Percentiles rank a stretch among this genome's conserved stretches.
Conservation (phyloP, 2,888 invertebrate genomes). For the Eupithecia exiguata region DNA sequence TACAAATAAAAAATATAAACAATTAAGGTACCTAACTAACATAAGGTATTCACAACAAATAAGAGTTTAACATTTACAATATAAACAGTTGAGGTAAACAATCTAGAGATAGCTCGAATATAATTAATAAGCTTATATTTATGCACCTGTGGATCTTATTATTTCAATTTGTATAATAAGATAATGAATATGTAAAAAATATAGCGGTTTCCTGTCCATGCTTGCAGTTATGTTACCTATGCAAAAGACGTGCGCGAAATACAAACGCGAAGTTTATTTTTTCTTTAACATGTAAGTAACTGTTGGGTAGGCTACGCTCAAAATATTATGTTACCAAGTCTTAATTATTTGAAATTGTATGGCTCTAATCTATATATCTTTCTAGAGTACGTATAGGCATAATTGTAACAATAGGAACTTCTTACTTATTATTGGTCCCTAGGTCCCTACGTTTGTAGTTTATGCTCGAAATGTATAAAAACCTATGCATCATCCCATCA, state of each 20-base stretch:
- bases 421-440: background rate
- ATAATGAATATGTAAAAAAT: background rate
- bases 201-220: background rate
- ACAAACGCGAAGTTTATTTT: background rate
- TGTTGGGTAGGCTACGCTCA: background rate
- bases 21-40: no score
- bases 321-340: background rate
- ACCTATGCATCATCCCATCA: no score
- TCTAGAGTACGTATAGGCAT: no score
- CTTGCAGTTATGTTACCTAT: background rate
- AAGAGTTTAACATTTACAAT: background rate
- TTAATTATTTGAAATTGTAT: no score
- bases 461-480: background rate
- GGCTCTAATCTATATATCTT: background rate
- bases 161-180: background rate
- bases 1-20: background rate
- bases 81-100: background rate
- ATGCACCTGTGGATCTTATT: background rate
- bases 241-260: constrained; percentile 3
- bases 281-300: background rate
- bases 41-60: no score
- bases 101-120: background rate
- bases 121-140: background rate
- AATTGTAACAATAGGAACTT: background rate
- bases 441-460: background rate